Evolutionary conservation across 2,888 invertebrate genomes (phyloP).

Genomic region (Odontocolon sp.): DNA sequence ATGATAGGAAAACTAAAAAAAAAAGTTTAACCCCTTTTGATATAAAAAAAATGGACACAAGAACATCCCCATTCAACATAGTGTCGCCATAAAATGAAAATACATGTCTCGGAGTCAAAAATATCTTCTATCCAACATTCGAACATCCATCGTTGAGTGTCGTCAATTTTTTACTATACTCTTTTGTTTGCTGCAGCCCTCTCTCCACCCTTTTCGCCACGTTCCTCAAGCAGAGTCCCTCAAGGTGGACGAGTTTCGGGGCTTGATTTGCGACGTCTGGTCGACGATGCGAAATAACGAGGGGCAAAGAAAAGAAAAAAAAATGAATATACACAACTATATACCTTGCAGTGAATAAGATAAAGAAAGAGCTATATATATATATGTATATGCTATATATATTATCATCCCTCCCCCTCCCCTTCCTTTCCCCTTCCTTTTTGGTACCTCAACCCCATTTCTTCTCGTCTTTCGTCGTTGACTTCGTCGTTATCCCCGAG

Average conservation of each 20-base stretch:
- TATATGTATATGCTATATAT: conserved; percentile 18
- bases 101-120: background rate
- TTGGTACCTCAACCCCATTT: background rate
- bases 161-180: conserved; percentile 10
- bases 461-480: conserved; percentile 14
- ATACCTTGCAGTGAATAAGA: conserved; percentile 47
- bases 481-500: conserved; percentile 59
- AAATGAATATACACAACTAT: conserved; percentile 52
- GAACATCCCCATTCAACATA: too few relatives aligned
- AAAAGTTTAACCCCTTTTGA: too few relatives aligned
- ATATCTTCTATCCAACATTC: background rate
- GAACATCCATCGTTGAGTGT: background rate
- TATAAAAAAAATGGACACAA: too few relatives aligned
- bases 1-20: too few relatives aligned
- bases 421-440: background rate
- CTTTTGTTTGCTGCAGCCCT: background rate
- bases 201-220: background rate
- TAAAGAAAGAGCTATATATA: conserved; percentile 33
- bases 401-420: background rate
- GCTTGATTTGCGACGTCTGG: conserved; percentile 67
- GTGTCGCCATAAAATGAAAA: too few relatives aligned
- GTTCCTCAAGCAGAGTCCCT: background rate
- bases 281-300: conserved; percentile 63
- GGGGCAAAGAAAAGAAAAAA: conserved; percentile 58
- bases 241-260: conserved; percentile 39